These are phyloP conservation scores for Phyto melanocephala DNA, from an alignment of 2,888 invertebrate genomes.

Conservation along the genomic window DNA sequence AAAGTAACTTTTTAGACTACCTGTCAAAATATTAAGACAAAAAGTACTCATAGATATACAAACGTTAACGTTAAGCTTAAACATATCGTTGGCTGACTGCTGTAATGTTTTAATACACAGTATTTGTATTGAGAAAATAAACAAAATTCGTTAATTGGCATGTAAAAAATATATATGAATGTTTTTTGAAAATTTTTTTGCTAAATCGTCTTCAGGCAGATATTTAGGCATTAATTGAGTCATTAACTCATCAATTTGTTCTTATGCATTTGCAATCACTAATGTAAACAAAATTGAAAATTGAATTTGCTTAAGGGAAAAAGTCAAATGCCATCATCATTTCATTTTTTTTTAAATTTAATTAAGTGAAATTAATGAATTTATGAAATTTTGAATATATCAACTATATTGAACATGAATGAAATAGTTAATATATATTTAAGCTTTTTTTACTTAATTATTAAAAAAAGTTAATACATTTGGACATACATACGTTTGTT, in stretches of 20 bases:
- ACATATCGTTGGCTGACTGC: no score
- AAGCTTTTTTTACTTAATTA: not conserved
- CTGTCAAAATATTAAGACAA: conserved; percentile 15
- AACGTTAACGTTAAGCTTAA: not conserved
- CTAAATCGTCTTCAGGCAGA: not conserved
- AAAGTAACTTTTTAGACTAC: not conserved
- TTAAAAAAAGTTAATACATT: no score
- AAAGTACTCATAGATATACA: not conserved
- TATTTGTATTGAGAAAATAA: no score
- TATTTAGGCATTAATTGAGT: not conserved
- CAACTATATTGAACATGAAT: conserved; percentile 22
- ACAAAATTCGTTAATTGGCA: no score
- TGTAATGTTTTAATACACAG: no score
- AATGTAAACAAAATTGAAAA: not conserved
- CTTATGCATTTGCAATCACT: not conserved
- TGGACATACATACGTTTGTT: no score
- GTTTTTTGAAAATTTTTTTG: no score
- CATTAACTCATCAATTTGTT: not conserved
- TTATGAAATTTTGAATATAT: conserved; percentile 12
- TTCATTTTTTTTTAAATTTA: not conserved
- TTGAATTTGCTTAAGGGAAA: conserved; percentile 7
- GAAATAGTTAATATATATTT: conserved; percentile 27
- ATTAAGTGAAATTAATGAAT: conserved; percentile 8
- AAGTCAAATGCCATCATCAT: not conserved
- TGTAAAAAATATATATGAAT: no score